A percentile compares a stretch with the other conserved stretches of the same genome.
Conservation (phyloP, 2,888 invertebrate species). For the Oligia latruncula region DNA sequence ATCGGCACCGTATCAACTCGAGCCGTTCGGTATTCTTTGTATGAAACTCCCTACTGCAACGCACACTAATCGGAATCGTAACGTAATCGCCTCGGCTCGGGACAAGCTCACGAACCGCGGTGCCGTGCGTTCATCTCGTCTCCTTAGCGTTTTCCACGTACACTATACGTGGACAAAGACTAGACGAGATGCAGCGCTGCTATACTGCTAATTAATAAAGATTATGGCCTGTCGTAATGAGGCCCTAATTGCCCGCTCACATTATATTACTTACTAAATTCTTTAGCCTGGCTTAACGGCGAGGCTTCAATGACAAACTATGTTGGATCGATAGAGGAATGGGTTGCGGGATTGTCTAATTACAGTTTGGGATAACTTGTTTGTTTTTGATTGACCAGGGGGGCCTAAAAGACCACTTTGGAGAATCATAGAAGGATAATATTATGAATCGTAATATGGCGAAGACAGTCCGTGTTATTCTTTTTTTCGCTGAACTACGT, state of each 20-base stretch:
- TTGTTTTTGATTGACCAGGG: conserved; percentile 4
- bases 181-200: not conserved
- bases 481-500: too few species aligned
- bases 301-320: conserved; percentile 35
- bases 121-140: not conserved
- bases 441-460: too few species aligned
- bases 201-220: conserved; percentile 27
- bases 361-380: conserved; percentile 32
- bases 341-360: conserved; percentile 13
- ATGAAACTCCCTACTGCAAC: too few species aligned
- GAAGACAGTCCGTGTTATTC: too few species aligned
- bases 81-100: too few species aligned
- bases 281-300: conserved; percentile 19
- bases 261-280: conserved; percentile 31
- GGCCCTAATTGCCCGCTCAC: conserved; percentile 22
- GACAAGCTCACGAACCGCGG: too few species aligned
- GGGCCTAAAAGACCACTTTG: too few species aligned
- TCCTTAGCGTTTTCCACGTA: not conserved
- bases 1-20: too few species aligned
- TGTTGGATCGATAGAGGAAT: conserved; percentile 27
- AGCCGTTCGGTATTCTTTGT: too few species aligned
- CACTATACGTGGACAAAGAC: not conserved
- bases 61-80: too few species aligned
- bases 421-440: too few species aligned
- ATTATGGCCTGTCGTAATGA: conserved; percentile 25